Conservation (phyloP, 2,797 vertebrate species). For the Rhynchotus rufescens region DNA sequence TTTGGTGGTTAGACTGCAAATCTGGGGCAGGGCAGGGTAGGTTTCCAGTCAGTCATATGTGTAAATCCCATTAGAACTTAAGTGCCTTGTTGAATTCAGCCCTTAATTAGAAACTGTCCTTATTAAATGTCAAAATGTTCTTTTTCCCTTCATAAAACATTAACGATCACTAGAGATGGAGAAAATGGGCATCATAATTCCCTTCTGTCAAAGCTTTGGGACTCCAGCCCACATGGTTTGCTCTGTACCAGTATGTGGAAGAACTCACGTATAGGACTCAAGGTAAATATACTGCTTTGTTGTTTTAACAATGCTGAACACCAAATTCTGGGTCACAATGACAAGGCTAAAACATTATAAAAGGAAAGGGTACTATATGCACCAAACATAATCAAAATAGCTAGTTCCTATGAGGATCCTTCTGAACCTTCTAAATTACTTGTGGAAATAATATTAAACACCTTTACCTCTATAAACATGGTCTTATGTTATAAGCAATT, state of each 20-base stretch:
- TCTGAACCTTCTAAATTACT: neutral
- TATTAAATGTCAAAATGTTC: slow-evolving; percentile 51
- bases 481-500: slow-evolving; percentile 17
- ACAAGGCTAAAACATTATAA: slow-evolving; percentile 7
- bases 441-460: slow-evolving; percentile 22
- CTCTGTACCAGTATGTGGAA: neutral
- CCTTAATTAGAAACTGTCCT: slow-evolving; percentile 52
- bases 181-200: slow-evolving; percentile 34
- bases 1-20: neutral
- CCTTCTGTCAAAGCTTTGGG: neutral
- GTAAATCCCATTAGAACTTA: slow-evolving; percentile 34
- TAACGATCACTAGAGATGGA: neutral
- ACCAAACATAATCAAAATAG: slow-evolving; percentile 32
- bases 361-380: neutral
- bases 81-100: slow-evolving; percentile 22
- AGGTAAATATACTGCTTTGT: neutral
- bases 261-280: neutral
- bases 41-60: slow-evolving; percentile 33
- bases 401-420: neutral
- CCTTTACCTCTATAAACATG: slow-evolving; percentile 1
- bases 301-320: neutral
- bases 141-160: slow-evolving; percentile 53
- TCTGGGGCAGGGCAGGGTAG: slow-evolving; percentile 16
- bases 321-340: neutral
- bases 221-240: neutral